Percentiles rank a stretch among this genome's conserved stretches.
Evolutionary conservation across 2,797 vertebrate genomes (phyloP).

Genomic region (Myotis daubentonii): DNA sequence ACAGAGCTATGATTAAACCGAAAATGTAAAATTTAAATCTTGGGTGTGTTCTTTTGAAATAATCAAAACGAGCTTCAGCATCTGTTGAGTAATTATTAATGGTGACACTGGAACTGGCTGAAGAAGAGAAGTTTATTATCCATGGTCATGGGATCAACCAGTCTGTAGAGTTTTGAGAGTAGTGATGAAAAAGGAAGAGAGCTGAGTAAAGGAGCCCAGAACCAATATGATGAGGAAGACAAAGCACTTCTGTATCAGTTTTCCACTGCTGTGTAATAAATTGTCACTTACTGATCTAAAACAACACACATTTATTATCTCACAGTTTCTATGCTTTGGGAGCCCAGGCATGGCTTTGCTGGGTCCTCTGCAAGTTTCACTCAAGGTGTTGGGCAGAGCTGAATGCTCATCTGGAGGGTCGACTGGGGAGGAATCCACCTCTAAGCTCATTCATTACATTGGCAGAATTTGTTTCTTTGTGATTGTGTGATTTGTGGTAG

Average conservation of each 20-base stretch:
- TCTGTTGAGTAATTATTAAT: constrained; percentile 6
- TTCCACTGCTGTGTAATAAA: neutral
- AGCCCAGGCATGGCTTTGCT: neutral
- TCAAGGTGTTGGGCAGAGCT: neutral
- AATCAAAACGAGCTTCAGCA: neutral
- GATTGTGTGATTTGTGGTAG: neutral
- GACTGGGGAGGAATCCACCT: neutral
- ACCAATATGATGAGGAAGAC: neutral
- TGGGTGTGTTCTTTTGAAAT: neutral
- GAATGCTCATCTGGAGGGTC: neutral
- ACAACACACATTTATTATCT: neutral
- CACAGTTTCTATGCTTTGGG: neutral
- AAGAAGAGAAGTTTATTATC: neutral
- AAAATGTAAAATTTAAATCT: constrained; percentile 27
- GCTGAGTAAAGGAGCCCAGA: neutral
- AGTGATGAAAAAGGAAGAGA: neutral
- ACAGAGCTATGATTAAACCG: neutral
- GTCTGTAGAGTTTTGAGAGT: neutral
- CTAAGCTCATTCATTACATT: neutral
- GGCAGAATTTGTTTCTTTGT: neutral
- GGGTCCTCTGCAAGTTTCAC: neutral
- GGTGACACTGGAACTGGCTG: neutral
- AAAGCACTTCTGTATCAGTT: neutral
- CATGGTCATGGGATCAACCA: neutral
- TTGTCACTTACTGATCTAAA: neutral